A percentile compares a stretch with the other conserved stretches of the same genome.
Conservation (phyloP, 2,888 invertebrate genomes). For the Cheilosia pagana region DNA sequence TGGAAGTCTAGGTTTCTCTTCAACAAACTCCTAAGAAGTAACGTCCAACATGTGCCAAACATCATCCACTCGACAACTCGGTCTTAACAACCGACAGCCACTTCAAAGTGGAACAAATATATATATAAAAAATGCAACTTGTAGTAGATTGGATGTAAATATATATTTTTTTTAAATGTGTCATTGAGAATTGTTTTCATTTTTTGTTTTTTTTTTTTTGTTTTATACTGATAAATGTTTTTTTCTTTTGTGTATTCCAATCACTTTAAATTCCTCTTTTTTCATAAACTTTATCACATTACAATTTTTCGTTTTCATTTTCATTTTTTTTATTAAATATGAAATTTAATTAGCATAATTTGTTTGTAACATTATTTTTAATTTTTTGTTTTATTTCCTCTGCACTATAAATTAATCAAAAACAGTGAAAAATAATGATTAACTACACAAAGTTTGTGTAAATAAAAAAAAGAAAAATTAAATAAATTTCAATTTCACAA, state of each 20-base stretch:
- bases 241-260: neutral
- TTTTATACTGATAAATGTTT: neutral
- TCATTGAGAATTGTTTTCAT: neutral
- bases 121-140: neutral
- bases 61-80: too few relatives aligned
- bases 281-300: constrained; percentile 17
- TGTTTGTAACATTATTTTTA: neutral
- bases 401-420: neutral
- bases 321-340: neutral
- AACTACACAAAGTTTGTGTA: neutral
- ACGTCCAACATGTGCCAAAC: too few relatives aligned
- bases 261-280: neutral
- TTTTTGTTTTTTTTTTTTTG: neutral
- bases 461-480: neutral
- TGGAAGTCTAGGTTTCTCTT: too few relatives aligned
- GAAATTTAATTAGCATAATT: neutral
- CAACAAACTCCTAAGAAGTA: too few relatives aligned
- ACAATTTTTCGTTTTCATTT: neutral
- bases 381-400: neutral
- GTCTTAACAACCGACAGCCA: neutral
- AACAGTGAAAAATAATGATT: neutral
- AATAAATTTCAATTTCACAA: constrained; percentile 18
- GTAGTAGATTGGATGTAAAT: constrained; percentile 1
- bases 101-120: neutral
- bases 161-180: neutral